Evolutionary conservation across 2,797 vertebrate species (phyloP), one percentile per base, ranked within the genome.

Genomic region (Oreonectes daqikongensis): DNA sequence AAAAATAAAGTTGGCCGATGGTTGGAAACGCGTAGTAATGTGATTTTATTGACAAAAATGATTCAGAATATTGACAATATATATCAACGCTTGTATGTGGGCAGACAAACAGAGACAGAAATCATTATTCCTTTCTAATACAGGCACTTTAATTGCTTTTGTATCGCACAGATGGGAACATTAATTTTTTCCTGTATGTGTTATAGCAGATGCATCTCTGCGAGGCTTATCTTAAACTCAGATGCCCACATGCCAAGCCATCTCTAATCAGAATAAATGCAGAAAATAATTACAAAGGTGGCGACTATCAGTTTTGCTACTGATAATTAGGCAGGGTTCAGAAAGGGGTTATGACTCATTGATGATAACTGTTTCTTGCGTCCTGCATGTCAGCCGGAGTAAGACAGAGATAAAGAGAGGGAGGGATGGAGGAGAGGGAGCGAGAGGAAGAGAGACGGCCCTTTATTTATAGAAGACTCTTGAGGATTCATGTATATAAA

Each of bases 81-180:
- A 61, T 20, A 61, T n/a, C 35, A 18, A 61, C 5, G 6, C 55
- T 35, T 72, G 70, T 7, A 17, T 64, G 30, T 9, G 44, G 61
- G 61, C 32, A 38, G 20, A 73, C 30, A 68, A 24, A 64, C 11
- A 52, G 15, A 73, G 44, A 60, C 8, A 60, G 52, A 20, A 14
- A 83, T 85, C 85, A 70, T 68, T 28, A 40, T 65, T 74, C 64
- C 61, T 64, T 53, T 53, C 24, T 55, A 78, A 79, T 75, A 75
- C 57, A 72, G 50, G 83, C 26, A 18, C 8, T 68, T 52, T 87
- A 84, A 69, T 82, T 86, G 69, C 24, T 72, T 26, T 82, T 69
- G 76, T 77, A 79, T 71, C 44, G 70, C 82, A 77, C 82, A 81
- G 82, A 84, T 81, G 82, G 79, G 74, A 79, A 74, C 74, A 77